Evolutionary conservation across 2,113 vertebrate genomes (phyloP).

Genomic region (Marmota monax): DNA sequence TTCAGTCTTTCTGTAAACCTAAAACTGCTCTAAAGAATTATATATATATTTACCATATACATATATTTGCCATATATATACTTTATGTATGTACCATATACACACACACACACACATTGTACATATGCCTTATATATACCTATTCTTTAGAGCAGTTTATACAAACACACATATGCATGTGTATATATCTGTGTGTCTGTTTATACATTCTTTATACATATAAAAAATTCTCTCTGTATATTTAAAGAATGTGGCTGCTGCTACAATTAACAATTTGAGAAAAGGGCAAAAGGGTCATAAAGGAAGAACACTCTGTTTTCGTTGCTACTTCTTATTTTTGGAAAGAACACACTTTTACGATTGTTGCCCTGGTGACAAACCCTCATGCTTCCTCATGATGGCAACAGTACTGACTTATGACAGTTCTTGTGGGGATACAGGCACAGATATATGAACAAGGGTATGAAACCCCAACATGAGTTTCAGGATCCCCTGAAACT

Average conservation of each 20-base stretch:
- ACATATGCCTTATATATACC: too few species aligned
- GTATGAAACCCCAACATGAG: background rate
- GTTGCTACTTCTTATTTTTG: background rate
- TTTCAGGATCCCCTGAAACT: background rate
- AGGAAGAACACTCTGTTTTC: background rate
- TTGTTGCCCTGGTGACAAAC: background rate
- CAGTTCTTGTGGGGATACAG: background rate
- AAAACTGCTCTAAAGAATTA: background rate
- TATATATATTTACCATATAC: too few species aligned
- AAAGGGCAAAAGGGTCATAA: background rate
- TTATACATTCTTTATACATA: too few species aligned
- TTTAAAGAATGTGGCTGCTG: background rate
- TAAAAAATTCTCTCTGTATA: too few species aligned
- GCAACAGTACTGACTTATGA: too few species aligned
- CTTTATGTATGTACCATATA: too few species aligned
- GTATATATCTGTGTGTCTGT: background rate
- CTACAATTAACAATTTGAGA: background rate
- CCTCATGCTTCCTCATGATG: fast-evolving
- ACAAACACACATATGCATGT: too few species aligned
- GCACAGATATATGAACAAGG: background rate
- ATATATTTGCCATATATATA: too few species aligned
- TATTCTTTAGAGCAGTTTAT: too few species aligned
- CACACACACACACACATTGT: too few species aligned
- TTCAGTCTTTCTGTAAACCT: background rate
- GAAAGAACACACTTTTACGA: background rate